Percentiles rank a stretch among this genome's conserved stretches.
phyloP scores from a whole-genome alignment of 2,797 vertebrate genomes.

The Falco biarmicus region DNA sequence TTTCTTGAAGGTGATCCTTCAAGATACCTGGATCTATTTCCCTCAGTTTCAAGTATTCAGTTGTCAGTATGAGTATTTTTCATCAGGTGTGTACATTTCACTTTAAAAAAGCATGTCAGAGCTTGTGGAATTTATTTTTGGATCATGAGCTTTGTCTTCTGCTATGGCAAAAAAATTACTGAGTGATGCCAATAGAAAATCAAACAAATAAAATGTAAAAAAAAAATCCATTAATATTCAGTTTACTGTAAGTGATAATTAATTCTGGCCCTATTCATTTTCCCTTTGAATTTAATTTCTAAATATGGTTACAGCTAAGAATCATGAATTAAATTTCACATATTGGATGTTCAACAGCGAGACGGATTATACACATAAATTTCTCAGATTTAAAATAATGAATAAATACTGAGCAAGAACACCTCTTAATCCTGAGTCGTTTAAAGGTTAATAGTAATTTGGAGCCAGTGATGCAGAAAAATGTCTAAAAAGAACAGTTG shows the following conservation, averaged over 20 bases:
- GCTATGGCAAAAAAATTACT: neutral
- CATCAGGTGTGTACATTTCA: neutral
- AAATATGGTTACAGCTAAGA: neutral
- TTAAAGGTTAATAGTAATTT: neutral
- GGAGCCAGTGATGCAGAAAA: neutral
- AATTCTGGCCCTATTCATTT: neutral
- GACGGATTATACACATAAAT: neutral
- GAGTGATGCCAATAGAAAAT: neutral
- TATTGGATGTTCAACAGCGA: neutral
- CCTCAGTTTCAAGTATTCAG: neutral
- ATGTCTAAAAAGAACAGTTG: neutral
- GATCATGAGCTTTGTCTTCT: neutral
- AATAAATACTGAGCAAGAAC: neutral
- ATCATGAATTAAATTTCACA: neutral
- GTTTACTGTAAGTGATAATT: neutral
- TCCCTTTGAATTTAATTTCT: neutral
- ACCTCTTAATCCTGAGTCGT: neutral
- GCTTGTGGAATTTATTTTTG: conserved; percentile 1
- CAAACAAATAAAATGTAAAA: neutral
- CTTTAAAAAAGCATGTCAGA: conserved; percentile 6
- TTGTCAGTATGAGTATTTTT: conserved; percentile 8
- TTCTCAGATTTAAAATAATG: neutral
- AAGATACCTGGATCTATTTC: neutral
- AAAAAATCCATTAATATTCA: neutral
- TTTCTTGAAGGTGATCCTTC: conserved; percentile 1